Evolutionary conservation across 1,140 invertebrate species (phyloP), one percentile per base, ranked within the genome.

Genomic region (Heliconius himera): DNA sequence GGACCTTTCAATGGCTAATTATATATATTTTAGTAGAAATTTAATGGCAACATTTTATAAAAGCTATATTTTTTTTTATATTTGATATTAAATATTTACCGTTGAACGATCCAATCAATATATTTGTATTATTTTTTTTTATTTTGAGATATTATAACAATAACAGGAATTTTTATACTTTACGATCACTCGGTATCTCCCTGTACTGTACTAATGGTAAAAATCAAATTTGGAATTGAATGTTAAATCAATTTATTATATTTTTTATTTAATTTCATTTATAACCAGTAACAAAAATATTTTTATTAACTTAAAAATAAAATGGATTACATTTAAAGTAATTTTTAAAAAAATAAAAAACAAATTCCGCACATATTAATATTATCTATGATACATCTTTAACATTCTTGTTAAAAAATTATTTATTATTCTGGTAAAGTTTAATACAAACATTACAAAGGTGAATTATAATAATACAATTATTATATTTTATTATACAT

Each of bases 181-280:
- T 81, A 82, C 73, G 78, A 86, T 82, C 82, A 89, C 83, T 73
- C 84, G 82, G 74, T 81, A 79, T 84, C 70, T 90, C 86, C 87
- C 88, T 90, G 89, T 91, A 91, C 83, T 85, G 88, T 91, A 90
- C 83, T 84, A 84, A 84, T 80, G 76, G 85, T 16, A 66, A 66
- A 13, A 66, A 66, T 66, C 60, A 29, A 66, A 26, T 26, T 26
- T 66, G 26, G 11, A 66, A 66, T 66, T 66, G 26, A 66, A 66
- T 66, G 29, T 66, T 11, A 66, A 66, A 16, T 66, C 16, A 66
- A 26, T 29, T 26, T 66, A 66, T 66, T 66, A 66, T 29, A 29
- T 66, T 66, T 66, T 46, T 66, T 29, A 26, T 26, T 66, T 3
- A 26, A 66, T 66, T 66, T 66, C 60, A 66, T 66, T 29, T 66